Base-by-base conservation (phyloP, 1,140 invertebrate genomes). In the Colletes gigas region DNA sequence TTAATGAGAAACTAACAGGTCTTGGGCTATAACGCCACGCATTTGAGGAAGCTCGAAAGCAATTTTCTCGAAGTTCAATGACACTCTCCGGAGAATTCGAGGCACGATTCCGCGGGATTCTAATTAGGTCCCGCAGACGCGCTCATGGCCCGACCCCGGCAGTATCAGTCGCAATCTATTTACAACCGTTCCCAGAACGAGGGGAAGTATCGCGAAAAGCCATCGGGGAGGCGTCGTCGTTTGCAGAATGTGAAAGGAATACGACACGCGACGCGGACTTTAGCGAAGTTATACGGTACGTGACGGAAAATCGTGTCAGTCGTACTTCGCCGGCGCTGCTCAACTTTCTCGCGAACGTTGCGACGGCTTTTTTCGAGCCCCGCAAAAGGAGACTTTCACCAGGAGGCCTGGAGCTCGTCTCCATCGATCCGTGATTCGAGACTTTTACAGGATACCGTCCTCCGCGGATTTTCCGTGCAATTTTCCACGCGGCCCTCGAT, bases 231-330 rank as follows among this genome's bases (percentile, higher is more conserved):
- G 14, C 15, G 17, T 52, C 10, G n/a, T 0, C 5, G 65, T 50
- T 50, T 62, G 57, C 21, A 78, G 68, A 78, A 78, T 71, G 76
- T 78, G 76, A 78, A 78, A 78, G 76, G 68, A 44, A 59, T 63
- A 78, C 67, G 59, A 62, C 10, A 30, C 41, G 59, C 59, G 14
- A 2, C 21, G 44, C n/a, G 30, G 57, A 71, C 76, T 63, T 62
- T 30, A 54, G n/a, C 47, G 47, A 12, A 75, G 62, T 75, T 75
- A 66, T 66, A 75, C 41, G 65, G 50, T 75, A 75, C 72, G 72
- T 75, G 62, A 65, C 72, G 72, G 76, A 78, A 78, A 78, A 78
- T 78, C 76, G 76, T 78, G 76, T 78, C 67, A 63, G 59, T n/a
- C 47, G 50, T 63, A 54, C 19, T 44, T 12, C 17, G n/a, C 21